Base-by-base conservation (phyloP, 1,140 invertebrate species). In the Drosophila lacertosa region DNA sequence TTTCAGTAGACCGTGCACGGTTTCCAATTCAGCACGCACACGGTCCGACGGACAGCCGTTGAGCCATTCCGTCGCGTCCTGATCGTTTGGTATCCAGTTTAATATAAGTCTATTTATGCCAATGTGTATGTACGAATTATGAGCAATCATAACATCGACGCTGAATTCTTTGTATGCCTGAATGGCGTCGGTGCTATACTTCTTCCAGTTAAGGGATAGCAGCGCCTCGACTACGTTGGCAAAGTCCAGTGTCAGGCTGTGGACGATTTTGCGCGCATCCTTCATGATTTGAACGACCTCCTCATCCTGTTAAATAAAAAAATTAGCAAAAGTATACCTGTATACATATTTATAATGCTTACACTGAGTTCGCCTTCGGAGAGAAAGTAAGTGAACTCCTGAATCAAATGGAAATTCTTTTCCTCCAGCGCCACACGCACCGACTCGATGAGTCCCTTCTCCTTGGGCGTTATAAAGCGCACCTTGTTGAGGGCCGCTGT, bases 211-310 rank as follows among this genome's bases (percentile, higher is more conserved):
- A 15, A 95, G 77, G n/a, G 92, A 92, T 9, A 95, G 75, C 42
- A 95, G 64, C 13, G 93, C 92, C 90, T 95, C 94, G n/a, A 95
- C 92, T 79, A 95, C 92, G 35, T 93, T 86, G 65, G 92, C 92
- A 71, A 95, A 93, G 7, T 79, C 92, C 71, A 73, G 91, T 69
- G 86, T 92, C 18, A 95, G 79, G 15, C 93, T 74, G 29, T 93
- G 91, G n/a, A 95, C 92, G 81, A 94, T 93, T 65, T 93, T 91
- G 40, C 91, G 92, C 6, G 93, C 92, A 90, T 94, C 92, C 40
- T 80, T 82, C 9, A 95, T 67, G 20, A 95, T 82, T 5, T 91
- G 70, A 3, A 92, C 70, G 33, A 95, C 91, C 60, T 95, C 94
- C 10, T 82, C 76, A 88, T 95, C 94, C 92, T 94, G 39, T 26